Conservation (phyloP, 1,140 invertebrate genomes). For the Sitobion miscanthi region DNA sequence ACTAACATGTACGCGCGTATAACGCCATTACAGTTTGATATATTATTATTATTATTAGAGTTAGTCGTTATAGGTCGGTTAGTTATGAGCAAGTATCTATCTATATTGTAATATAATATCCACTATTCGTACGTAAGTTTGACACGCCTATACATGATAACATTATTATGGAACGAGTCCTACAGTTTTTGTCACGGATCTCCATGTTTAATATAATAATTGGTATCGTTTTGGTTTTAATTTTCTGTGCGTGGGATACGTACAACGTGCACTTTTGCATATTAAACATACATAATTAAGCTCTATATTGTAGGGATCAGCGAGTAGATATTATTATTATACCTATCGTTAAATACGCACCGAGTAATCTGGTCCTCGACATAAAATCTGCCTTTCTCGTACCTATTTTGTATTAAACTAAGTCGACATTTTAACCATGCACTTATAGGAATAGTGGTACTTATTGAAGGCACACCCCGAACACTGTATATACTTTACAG, state of each 20-base stretch:
- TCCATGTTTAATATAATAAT: not conserved
- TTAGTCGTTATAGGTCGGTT: not conserved
- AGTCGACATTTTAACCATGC: not conserved
- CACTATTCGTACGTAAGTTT: not conserved
- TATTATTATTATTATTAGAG: not conserved
- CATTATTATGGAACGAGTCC: not conserved
- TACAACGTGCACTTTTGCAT: not conserved
- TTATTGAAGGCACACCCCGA: not conserved
- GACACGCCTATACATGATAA: not conserved
- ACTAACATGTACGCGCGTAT: not conserved
- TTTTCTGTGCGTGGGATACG: not conserved
- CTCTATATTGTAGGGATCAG: not conserved
- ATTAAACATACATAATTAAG: slow-evolving; percentile 2
- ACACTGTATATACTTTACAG: not conserved
- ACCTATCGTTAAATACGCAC: not conserved
- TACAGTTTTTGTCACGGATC: not conserved
- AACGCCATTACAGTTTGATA: not conserved
- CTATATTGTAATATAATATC: not conserved
- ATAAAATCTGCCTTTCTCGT: not conserved
- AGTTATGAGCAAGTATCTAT: not conserved
- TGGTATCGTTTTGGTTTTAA: slow-evolving; percentile 1
- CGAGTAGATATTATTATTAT: not conserved
- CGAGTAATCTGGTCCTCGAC: not conserved
- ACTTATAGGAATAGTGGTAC: not conserved
- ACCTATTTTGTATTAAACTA: not conserved